These are phyloP conservation scores for Doris montereyensis DNA, from an alignment of 2,888 invertebrate genomes.

Conservation along the genomic window DNA sequence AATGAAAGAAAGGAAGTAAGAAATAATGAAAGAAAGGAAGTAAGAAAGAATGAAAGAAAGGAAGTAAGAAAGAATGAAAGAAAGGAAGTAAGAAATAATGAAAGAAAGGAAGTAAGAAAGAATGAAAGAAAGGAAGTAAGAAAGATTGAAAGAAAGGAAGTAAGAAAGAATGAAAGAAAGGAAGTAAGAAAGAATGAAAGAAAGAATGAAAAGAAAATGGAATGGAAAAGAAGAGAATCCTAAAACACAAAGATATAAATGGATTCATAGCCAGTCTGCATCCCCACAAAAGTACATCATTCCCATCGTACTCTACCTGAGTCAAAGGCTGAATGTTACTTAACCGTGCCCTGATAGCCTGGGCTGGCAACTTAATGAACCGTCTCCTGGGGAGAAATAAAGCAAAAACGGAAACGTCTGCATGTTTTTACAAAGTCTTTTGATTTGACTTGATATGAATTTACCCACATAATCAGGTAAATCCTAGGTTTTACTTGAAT, in stretches of 20 bases:
- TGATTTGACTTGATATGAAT: too few species aligned
- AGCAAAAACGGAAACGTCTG: not conserved
- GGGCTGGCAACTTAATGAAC: slow-evolving; percentile 59
- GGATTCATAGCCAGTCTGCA: too few species aligned
- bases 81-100: not conserved
- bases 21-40: slow-evolving; percentile 18
- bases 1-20: slow-evolving; percentile 8
- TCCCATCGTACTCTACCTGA: too few species aligned
- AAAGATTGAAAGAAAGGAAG: slow-evolving; percentile 14
- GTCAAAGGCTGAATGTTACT: too few species aligned
- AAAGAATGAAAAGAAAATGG: slow-evolving; percentile 3
- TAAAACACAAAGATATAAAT: not conserved
- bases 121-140: not conserved
- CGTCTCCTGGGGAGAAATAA: slow-evolving; percentile 49
- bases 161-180: not conserved
- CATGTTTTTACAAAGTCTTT: not conserved
- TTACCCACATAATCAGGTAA: too few species aligned
- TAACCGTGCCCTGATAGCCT: slow-evolving; percentile 60
- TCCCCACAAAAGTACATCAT: too few species aligned
- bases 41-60: not conserved
- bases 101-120: not conserved
- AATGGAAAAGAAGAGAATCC: not conserved
- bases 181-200: not conserved
- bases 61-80: not conserved
- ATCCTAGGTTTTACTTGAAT: too few species aligned